Evolutionary conservation across 1,140 invertebrate genomes (phyloP), one percentile per base, ranked within the genome.

Genomic region (Caenorhabditis elegans): DNA sequence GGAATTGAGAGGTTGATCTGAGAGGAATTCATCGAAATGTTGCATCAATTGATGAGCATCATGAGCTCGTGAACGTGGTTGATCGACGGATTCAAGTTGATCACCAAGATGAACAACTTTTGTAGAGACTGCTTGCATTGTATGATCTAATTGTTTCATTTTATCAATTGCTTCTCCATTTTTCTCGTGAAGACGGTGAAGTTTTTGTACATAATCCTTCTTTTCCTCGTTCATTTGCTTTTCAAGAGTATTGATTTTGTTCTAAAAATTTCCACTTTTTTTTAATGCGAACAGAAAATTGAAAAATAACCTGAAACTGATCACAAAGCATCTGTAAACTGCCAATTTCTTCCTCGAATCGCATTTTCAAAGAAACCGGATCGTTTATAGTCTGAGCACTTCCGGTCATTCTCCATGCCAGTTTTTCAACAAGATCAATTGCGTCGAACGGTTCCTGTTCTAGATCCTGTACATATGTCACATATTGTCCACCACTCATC

Each of bases 31-130:
- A 15, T 94, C 93, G 89, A 98, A 94, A 91, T 98, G 95, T 85
- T 93, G 94, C 91, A 99, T 94, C 4, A 99, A 90, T 87, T 95
- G 95, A 88, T 96, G 94, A 5, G 97, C 97, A 90, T 98, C 96
- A 6, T 95, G 95, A 10, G 96, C 95, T 86, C 96, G 92, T 65
- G 95, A 93, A 86, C 97, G 91, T 0, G 97, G 97, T 0, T 94
- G 95, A 91, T 98, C 96, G 10, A 83, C 82, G 87, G 95, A 96
- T 90, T 98, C 96, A 34, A 99, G 91, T 88, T 98, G 97, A 90
- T 98, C 96, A 0, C 97, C 97, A 17, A 99, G 92, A 92, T 98
- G 96, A 70, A 98, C 93, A 19, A 98, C 97, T 91, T 98, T 96
- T 0, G 96, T 96, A 0, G 96, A 96, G 55, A 98, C 96, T 86